Evolutionary conservation across 2,888 invertebrate species (phyloP), one percentile per base, ranked within the genome.

Genomic region (Ectropis crepuscularia): DNA sequence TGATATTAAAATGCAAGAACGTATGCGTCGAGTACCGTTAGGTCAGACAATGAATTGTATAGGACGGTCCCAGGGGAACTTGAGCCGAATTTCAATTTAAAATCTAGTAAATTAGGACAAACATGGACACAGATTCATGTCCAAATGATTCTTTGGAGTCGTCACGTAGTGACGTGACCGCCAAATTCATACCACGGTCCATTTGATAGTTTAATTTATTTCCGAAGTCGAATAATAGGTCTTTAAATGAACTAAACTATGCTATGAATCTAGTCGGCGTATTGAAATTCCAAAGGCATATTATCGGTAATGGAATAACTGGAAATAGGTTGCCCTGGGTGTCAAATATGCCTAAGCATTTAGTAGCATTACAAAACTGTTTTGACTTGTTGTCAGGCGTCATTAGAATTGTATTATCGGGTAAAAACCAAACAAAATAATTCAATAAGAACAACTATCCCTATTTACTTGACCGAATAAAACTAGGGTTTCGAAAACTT

Each of bases 71-170:
- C 80, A 61, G 67, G 70, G 87, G 86, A 84, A 81, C 88, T 79
- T 74, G 85, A 57, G 61, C 83, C 87, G 89, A 89, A 90, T 89
- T 88, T 86, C 75, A 89, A 89, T 87, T 84, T 68, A 74, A 72
- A 71, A 73, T 76, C 76, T 73, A 79, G 77, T 77, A 80, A 89
- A 88, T 88, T 88, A 81, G 79, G 79, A 74, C 79, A 69, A 74
- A 70, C 78, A 74, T 74, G 76, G 73, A 61, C 66, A 64, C 65
- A 65, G 51, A 60, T 63, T 74, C 68, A 70, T 71, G 67, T 70
- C 57, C 67, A 77, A 75, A 83, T 78, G 78, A 76, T 75, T 74
- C 65, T 42, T 67, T 71, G 68, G 69, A 61, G 70, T 65, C 65
- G 49, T 54, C 50, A 71, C 64, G 65, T 64, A 61, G 43, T 51